A percentile compares a stretch with the other conserved stretches of the same genome.
These are phyloP conservation scores for Pimephales promelas DNA, from an alignment of 2,113 vertebrate genomes.

Conservation along the genomic window DNA sequence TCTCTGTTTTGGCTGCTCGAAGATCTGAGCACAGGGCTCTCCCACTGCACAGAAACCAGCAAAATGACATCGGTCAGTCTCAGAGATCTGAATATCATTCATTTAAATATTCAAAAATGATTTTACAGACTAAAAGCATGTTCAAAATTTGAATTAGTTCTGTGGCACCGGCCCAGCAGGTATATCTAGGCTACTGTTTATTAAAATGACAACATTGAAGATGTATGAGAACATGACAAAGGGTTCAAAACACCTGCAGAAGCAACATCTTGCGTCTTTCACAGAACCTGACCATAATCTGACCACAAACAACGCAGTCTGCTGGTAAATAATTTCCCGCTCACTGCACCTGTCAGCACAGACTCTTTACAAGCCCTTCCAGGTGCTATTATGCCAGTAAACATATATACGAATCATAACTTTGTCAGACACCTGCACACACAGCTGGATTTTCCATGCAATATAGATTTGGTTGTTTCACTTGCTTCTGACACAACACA, in stretches of 20 bases:
- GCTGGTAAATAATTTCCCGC: conserved; percentile 45
- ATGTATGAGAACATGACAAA: background rate
- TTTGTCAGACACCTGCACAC: conserved; percentile 43
- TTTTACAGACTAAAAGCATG: background rate
- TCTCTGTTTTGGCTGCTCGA: conserved; percentile 93
- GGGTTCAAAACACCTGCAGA: conserved; percentile 44
- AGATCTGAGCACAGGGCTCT: conserved; percentile 87
- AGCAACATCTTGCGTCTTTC: conserved; percentile 23
- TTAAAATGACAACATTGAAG: background rate
- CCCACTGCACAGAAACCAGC: conserved; percentile 59
- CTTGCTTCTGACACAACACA: background rate
- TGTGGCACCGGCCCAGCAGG: no score
- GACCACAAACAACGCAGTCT: conserved; percentile 33
- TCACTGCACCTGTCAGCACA: conserved; percentile 49
- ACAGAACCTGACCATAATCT: conserved; percentile 41
- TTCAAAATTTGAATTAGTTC: background rate
- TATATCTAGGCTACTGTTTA: background rate
- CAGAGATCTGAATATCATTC: background rate
- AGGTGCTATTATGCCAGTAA: conserved; percentile 32
- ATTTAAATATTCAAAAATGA: background rate
- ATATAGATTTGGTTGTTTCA: background rate
- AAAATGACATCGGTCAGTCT: background rate
- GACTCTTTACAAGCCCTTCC: conserved; percentile 1
- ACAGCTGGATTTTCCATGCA: conserved; percentile 43
- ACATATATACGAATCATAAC: background rate